phyloP scores from a whole-genome alignment of 2,113 vertebrate species.

The Conger conger region DNA sequence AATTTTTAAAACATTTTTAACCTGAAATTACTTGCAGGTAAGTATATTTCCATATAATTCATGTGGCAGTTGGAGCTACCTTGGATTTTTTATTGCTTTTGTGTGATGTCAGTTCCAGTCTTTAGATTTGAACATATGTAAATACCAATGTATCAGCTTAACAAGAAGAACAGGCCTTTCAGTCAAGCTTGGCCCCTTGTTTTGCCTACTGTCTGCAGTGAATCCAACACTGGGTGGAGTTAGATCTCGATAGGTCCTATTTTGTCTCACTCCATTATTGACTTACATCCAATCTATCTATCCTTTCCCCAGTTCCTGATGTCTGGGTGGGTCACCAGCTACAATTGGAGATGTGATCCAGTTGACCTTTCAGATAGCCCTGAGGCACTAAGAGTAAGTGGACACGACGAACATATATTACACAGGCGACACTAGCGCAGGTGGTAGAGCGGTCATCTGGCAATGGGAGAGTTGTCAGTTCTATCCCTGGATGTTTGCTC shows the following conservation, averaged over 20 bases:
- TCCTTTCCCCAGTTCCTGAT: slow-evolving; percentile 84
- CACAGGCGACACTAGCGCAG: too few relatives aligned
- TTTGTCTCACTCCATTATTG: background rate
- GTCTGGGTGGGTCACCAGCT: slow-evolving; percentile 91
- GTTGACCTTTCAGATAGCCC: slow-evolving; percentile 85
- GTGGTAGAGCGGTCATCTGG: too few relatives aligned
- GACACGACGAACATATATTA: background rate
- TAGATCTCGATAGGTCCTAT: background rate
- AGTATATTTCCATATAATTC: too few relatives aligned
- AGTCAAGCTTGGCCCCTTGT: background rate
- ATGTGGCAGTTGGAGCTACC: too few relatives aligned
- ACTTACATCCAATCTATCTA: background rate
- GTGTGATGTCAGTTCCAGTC: background rate
- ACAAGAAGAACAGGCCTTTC: background rate
- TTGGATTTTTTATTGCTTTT: background rate
- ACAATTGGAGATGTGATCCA: slow-evolving; percentile 90
- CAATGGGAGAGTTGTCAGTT: too few relatives aligned
- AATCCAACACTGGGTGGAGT: background rate
- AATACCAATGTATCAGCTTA: background rate
- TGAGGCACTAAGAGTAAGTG: slow-evolving; percentile 83
- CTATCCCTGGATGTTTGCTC: too few relatives aligned
- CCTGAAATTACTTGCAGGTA: too few relatives aligned
- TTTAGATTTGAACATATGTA: background rate
- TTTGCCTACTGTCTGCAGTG: background rate
- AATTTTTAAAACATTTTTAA: background rate